A percentile compares a stretch with the other conserved stretches of the same genome.
phyloP scores from a whole-genome alignment of 2,888 invertebrate genomes.

The Capitulum mitella region DNA sequence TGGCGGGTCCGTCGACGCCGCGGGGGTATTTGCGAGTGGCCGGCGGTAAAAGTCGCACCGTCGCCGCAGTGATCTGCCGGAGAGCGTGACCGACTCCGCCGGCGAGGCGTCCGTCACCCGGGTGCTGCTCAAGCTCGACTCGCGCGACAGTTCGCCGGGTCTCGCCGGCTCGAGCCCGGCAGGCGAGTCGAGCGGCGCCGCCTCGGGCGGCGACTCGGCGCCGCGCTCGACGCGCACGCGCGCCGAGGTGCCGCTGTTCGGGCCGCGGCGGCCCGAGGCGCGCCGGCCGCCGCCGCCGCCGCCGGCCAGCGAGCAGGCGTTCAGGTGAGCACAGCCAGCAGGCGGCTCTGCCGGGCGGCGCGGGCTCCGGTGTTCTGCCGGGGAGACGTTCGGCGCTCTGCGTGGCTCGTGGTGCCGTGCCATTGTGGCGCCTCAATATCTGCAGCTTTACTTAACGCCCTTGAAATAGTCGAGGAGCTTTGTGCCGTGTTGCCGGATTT shows the following conservation, averaged over 20 bases:
- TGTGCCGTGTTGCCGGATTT: no score
- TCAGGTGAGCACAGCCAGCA: slow-evolving; percentile 25
- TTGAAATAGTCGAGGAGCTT: no score
- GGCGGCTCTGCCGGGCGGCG: no score
- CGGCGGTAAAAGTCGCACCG: no score
- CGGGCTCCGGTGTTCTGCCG: no score
- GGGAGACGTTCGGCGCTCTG: no score
- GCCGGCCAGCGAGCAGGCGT: slow-evolving; percentile 28
- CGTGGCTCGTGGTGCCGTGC: no score
- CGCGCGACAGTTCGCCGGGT: background rate
- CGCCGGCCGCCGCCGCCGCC: slow-evolving; percentile 28
- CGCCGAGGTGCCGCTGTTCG: slow-evolving; percentile 18
- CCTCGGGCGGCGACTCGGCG: no score
- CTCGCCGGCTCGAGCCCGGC: background rate
- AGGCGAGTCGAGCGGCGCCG: background rate
- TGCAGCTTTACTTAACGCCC: no score
- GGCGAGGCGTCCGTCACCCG: slow-evolving; percentile 6
- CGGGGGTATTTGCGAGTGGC: no score
- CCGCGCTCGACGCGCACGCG: background rate
- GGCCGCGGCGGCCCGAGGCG: slow-evolving; percentile 20
- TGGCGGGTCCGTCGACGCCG: no score
- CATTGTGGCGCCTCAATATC: no score
- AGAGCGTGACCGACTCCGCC: slow-evolving; percentile 2
- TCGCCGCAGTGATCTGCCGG: background rate
- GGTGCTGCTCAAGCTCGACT: background rate